phyloP scores from a whole-genome alignment of 2,888 invertebrate genomes.

The Drosophila multiciliata region DNA sequence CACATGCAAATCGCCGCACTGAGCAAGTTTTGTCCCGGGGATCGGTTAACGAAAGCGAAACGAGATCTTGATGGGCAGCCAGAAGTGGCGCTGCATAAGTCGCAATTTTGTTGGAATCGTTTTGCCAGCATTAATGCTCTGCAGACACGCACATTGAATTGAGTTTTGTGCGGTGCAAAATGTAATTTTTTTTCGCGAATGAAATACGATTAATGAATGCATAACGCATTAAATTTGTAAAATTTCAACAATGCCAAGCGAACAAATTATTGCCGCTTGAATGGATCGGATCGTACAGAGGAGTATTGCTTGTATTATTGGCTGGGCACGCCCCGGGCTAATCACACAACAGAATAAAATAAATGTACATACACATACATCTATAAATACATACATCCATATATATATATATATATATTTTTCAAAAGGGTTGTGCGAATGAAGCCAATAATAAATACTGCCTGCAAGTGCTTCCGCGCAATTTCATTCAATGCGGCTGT shows the following conservation, averaged over 20 bases:
- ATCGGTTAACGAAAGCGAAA: slow-evolving; percentile 59
- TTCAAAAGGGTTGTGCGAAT: slow-evolving; percentile 72
- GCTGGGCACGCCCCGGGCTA: slow-evolving; percentile 55
- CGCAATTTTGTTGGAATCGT: slow-evolving; percentile 59
- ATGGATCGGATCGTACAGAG: slow-evolving; percentile 48
- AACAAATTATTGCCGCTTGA: slow-evolving; percentile 73
- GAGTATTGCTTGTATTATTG: slow-evolving; percentile 34
- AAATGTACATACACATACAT: slow-evolving; percentile 19
- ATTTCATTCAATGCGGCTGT: slow-evolving; percentile 61
- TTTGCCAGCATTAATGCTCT: slow-evolving; percentile 62
- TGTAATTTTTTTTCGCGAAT: slow-evolving; percentile 47
- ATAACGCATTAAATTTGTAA: slow-evolving; percentile 70
- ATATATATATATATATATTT: not conserved
- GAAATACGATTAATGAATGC: slow-evolving; percentile 52
- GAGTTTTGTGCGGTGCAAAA: slow-evolving; percentile 12
- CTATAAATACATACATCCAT: slow-evolving; percentile 28
- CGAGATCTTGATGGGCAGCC: slow-evolving; percentile 62
- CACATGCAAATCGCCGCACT: not conserved
- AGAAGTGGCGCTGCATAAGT: slow-evolving; percentile 50
- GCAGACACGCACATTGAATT: slow-evolving; percentile 62
- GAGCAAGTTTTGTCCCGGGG: slow-evolving; percentile 1
- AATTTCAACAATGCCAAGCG: slow-evolving; percentile 74
- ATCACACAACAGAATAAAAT: slow-evolving; percentile 37
- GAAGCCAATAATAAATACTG: slow-evolving; percentile 74
- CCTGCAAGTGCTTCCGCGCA: slow-evolving; percentile 79